phyloP scores from a whole-genome alignment of 35 echinoderm and acorn worm genomes.

The Holothuria glaberrima region DNA sequence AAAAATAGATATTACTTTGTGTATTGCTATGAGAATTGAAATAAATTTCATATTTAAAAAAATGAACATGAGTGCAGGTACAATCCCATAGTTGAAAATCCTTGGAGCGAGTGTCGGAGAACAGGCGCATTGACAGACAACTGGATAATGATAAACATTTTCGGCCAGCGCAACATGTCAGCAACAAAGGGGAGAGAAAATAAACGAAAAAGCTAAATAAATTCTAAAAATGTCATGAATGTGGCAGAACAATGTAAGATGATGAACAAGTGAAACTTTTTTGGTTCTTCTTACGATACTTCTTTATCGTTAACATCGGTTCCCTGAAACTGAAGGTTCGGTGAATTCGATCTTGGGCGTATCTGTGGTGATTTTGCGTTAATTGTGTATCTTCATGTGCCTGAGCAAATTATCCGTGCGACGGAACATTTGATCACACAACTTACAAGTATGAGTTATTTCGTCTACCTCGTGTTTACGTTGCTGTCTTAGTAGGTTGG shows the following conservation, averaged over 20 bases:
- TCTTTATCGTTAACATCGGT: background rate
- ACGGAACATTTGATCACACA: background rate
- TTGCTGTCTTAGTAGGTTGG: background rate
- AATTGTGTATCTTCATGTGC: slow-evolving; percentile 12
- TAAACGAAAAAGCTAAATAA: too few species aligned
- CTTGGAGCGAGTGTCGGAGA: too few species aligned
- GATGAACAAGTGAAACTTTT: background rate
- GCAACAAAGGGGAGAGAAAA: too few species aligned
- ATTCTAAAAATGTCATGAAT: background rate
- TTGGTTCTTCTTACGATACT: background rate
- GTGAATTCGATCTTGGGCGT: background rate
- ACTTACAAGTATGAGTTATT: background rate
- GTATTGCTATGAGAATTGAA: too few species aligned
- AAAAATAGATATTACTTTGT: too few species aligned
- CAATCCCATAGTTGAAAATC: too few species aligned
- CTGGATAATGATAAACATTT: too few species aligned
- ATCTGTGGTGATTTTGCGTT: background rate
- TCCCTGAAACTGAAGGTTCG: background rate
- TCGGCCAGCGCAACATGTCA: too few species aligned
- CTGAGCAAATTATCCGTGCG: background rate
- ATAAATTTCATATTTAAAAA: too few species aligned
- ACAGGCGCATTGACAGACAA: too few species aligned
- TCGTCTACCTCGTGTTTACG: slow-evolving; percentile 1
- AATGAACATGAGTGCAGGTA: too few species aligned
- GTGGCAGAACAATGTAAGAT: background rate